These are phyloP conservation scores for Callaeas wilsoni DNA, from an alignment of 2,113 vertebrate genomes.

Conservation along the genomic window DNA sequence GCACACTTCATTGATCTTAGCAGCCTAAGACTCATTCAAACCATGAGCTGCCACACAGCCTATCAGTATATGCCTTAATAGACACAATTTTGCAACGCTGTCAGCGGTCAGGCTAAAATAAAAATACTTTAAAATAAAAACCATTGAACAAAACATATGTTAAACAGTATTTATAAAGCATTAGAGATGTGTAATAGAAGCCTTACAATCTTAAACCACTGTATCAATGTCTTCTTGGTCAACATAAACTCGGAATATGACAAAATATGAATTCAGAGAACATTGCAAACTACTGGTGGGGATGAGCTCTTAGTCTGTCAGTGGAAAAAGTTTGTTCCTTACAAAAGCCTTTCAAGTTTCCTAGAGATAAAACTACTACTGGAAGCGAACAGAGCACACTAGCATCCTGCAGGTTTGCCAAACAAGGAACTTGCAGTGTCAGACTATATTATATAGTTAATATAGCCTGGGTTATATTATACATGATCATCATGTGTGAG, in stretches of 20 bases:
- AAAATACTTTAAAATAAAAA: background rate
- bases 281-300: background rate
- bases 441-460: too few relatives aligned
- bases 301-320: background rate
- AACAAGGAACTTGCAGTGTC: background rate
- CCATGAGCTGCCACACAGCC: background rate
- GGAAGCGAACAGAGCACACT: background rate
- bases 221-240: background rate
- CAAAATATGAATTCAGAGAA: background rate
- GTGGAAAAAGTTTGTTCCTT: background rate
- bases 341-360: background rate
- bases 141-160: background rate
- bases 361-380: background rate
- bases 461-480: background rate
- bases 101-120: background rate
- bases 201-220: background rate
- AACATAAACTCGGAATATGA: background rate
- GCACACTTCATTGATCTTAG: background rate
- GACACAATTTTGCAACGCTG: background rate
- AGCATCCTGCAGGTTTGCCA: background rate
- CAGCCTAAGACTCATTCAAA: background rate
- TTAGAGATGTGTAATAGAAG: background rate
- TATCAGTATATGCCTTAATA: background rate
- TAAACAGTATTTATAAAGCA: background rate
- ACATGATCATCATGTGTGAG: background rate